These are phyloP conservation scores for Dinoponera quadriceps DNA, from an alignment of 1,140 invertebrate genomes.

Conservation along the genomic window DNA sequence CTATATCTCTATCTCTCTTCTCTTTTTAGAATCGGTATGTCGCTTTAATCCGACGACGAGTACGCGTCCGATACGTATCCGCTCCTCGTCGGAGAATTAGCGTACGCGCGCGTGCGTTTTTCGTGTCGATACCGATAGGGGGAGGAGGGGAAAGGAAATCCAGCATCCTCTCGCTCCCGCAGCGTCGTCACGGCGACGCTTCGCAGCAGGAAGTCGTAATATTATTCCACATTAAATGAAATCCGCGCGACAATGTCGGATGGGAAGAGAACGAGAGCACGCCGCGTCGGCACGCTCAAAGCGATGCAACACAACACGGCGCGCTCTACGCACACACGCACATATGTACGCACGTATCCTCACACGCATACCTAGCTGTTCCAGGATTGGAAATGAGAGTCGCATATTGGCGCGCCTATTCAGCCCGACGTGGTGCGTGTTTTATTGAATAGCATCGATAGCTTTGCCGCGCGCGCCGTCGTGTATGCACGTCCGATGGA, in stretches of 20 bases:
- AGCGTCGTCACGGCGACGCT: slow-evolving; percentile 7
- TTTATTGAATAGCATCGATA: slow-evolving; percentile 73
- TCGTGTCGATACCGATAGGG: slow-evolving; percentile 16
- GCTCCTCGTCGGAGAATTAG: slow-evolving; percentile 10
- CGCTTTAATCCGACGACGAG: slow-evolving; percentile 44
- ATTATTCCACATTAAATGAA: slow-evolving; percentile 71
- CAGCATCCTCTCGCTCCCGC: neutral
- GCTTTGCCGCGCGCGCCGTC: slow-evolving; percentile 32
- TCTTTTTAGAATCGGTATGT: slow-evolving; percentile 49
- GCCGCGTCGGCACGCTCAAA: slow-evolving; percentile 45
- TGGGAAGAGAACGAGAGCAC: slow-evolving; percentile 33
- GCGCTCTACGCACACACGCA: neutral
- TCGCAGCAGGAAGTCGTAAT: slow-evolving; percentile 48
- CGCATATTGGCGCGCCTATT: slow-evolving; percentile 71
- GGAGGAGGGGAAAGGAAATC: slow-evolving; percentile 18
- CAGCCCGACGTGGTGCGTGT: slow-evolving; percentile 60
- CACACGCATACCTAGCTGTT: slow-evolving; percentile 36
- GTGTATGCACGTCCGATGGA: slow-evolving; percentile 58
- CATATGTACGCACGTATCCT: neutral
- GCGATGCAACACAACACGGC: slow-evolving; percentile 44
- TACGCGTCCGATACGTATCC: neutral
- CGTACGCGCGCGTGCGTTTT: slow-evolving; percentile 6
- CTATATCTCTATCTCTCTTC: neutral
- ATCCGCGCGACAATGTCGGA: slow-evolving; percentile 60
- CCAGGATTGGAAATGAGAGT: slow-evolving; percentile 70